Evolutionary conservation across 2,888 invertebrate genomes (phyloP).

Genomic region (Ethmia dodecea): DNA sequence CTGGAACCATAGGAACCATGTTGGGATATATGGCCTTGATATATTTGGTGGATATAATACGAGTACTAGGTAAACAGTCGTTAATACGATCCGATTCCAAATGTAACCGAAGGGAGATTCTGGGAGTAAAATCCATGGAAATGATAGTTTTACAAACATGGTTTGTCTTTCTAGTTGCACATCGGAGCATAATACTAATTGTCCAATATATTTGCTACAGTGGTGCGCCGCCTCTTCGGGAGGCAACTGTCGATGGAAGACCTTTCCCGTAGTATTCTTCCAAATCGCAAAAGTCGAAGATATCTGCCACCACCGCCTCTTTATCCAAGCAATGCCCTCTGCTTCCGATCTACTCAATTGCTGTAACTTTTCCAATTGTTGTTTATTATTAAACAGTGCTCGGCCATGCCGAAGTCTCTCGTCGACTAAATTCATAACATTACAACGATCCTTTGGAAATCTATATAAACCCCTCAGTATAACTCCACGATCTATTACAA

Average conservation of each 20-base stretch:
- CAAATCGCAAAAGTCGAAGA: neutral
- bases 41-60: constrained; percentile 45
- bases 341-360: constrained; percentile 4
- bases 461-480: constrained; percentile 1
- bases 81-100: constrained; percentile 44
- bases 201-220: constrained; percentile 60
- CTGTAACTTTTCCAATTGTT: neutral
- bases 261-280: constrained; percentile 20
- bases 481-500: neutral
- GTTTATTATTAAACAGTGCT: neutral
- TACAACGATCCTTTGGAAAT: constrained; percentile 6
- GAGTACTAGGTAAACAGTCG: constrained; percentile 40
- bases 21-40: constrained; percentile 22
- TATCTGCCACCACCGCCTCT: constrained; percentile 8
- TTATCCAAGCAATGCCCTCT: constrained; percentile 8
- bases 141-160: constrained; percentile 42
- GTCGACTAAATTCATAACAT: neutral
- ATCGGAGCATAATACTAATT: constrained; percentile 49
- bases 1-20: constrained; percentile 41
- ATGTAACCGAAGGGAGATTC: constrained; percentile 37
- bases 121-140: constrained; percentile 53
- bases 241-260: constrained; percentile 34
- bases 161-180: constrained; percentile 42
- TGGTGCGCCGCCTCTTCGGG: constrained; percentile 47
- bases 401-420: constrained; percentile 1